Percentiles rank a stretch among this genome's conserved stretches.
phyloP scores from a whole-genome alignment of 2,888 invertebrate genomes.

The Dorcus hopei region DNA sequence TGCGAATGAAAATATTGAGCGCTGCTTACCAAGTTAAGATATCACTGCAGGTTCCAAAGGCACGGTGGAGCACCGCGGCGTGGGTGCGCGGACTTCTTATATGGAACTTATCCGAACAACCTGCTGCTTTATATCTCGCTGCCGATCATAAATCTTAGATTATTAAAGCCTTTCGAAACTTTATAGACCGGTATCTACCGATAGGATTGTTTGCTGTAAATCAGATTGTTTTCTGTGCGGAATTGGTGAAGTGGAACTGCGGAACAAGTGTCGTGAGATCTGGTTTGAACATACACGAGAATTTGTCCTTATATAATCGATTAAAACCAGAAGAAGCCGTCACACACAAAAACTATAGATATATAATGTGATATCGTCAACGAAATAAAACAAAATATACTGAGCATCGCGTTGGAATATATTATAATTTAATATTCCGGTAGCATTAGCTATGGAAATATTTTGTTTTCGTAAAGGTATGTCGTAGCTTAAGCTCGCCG shows the following conservation, averaged over 20 bases:
- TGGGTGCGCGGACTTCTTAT: conserved; percentile 37
- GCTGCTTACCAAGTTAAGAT: conserved; percentile 30
- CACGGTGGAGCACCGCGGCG: conserved; percentile 25
- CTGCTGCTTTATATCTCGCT: conserved; percentile 37
- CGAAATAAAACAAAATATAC: too few relatives aligned
- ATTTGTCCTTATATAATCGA: too few relatives aligned
- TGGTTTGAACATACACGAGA: background rate
- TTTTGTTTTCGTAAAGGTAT: too few relatives aligned
- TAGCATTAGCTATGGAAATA: too few relatives aligned
- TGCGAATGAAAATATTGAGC: too few relatives aligned
- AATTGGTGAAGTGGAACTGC: conserved; percentile 18
- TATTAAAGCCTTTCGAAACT: conserved; percentile 38
- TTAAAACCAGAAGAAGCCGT: too few relatives aligned
- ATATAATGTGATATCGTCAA: too few relatives aligned
- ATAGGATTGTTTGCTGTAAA: conserved; percentile 41
- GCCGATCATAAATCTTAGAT: conserved; percentile 36
- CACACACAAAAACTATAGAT: too few relatives aligned
- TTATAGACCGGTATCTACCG: conserved; percentile 32
- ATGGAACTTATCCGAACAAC: conserved; percentile 35
- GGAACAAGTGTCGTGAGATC: background rate
- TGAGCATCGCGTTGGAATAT: too few relatives aligned
- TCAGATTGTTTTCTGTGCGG: conserved; percentile 36
- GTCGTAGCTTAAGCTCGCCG: too few relatives aligned
- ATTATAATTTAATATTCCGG: too few relatives aligned
- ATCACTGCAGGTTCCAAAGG: conserved; percentile 29